Conservation (phyloP, 64 coral and sea anemone genomes). For the Pachyseris speciosa region DNA sequence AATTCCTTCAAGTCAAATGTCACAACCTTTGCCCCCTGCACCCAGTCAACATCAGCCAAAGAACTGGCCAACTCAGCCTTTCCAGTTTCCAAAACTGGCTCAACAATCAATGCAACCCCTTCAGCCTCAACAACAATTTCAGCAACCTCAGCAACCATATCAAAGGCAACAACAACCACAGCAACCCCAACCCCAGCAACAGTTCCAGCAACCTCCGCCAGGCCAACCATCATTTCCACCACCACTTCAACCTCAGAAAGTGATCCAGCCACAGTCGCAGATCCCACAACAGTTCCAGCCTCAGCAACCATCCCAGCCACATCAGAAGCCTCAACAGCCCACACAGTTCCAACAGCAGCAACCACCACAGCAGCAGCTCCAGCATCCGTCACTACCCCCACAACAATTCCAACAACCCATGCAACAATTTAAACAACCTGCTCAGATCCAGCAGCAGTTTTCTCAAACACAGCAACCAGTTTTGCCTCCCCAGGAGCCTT, state of each 20-base stretch:
- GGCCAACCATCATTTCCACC: background rate
- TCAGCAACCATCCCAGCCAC: background rate
- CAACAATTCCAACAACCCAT: background rate
- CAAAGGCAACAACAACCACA: conserved; percentile 1
- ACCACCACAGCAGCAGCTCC: background rate
- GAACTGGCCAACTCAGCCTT: conserved; percentile 25
- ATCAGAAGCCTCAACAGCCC: background rate
- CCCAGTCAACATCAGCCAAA: conserved; percentile 21
- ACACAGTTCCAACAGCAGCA: conserved; percentile 11
- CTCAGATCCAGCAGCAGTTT: background rate
- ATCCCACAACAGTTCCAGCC: background rate
- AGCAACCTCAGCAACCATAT: conserved; percentile 3
- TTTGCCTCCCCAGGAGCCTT: background rate
- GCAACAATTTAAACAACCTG: conserved; percentile 1
- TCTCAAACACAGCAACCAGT: background rate
- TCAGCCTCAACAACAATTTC: conserved; percentile 57
- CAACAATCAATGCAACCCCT: conserved; percentile 12
- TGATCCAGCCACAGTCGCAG: background rate
- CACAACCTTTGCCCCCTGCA: conserved; percentile 30
- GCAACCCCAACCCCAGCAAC: conserved; percentile 22
- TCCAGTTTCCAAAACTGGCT: conserved; percentile 32
- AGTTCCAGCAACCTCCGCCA: background rate
- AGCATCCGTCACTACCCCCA: background rate
- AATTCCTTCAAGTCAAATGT: conserved; percentile 25
- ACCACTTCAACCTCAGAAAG: background rate